Evolutionary conservation across 2,888 invertebrate species (phyloP).

Genomic region (Drosophila subsilvestris): DNA sequence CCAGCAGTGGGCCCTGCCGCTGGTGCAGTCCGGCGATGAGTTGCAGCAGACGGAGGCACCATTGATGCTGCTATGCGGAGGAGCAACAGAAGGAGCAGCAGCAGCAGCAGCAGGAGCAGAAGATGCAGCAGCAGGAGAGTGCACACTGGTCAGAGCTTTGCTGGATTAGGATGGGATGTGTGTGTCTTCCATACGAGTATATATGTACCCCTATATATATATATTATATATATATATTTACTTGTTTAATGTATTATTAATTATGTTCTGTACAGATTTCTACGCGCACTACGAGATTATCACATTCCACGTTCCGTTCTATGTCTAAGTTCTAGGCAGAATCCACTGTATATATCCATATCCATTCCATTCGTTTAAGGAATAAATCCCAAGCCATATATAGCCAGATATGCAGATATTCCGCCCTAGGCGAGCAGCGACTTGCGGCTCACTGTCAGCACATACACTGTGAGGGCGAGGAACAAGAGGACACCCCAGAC

Average conservation of each 20-base stretch:
- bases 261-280: background rate
- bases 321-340: background rate
- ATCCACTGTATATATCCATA: no score
- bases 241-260: conserved; percentile 1
- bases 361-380: no score
- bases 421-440: conserved; percentile 25
- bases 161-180: conserved; percentile 7
- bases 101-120: background rate
- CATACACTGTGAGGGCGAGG: conserved; percentile 70
- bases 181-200: background rate
- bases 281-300: background rate
- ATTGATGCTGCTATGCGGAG: conserved; percentile 68
- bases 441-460: conserved; percentile 62
- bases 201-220: no score
- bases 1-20: conserved; percentile 70
- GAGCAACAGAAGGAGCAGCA: background rate
- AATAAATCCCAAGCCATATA: background rate
- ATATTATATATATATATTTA: background rate
- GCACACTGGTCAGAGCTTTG: conserved; percentile 67
- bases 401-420: no score
- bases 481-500: conserved; percentile 80
- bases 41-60: conserved; percentile 18
- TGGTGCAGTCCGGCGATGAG: conserved; percentile 40
- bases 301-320: background rate
- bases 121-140: conserved; percentile 31